Conservation (phyloP, 2,797 vertebrate genomes). For the Florisuga fusca region DNA sequence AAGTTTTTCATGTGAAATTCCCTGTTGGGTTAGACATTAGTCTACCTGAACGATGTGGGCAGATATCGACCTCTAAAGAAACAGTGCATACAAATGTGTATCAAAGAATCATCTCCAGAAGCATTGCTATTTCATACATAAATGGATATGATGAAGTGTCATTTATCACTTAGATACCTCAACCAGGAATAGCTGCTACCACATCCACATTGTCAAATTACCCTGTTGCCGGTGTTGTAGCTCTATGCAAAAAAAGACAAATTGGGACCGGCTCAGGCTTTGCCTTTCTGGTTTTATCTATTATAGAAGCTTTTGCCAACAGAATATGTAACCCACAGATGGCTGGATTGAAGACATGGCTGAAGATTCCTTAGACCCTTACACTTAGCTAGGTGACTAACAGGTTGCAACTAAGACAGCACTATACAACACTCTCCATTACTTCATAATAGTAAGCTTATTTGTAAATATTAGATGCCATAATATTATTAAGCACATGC, state of each 20-base stretch:
- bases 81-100: neutral
- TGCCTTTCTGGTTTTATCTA: neutral
- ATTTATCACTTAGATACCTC: neutral
- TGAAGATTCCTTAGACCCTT: neutral
- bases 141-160: neutral
- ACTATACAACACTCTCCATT: neutral
- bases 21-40: neutral
- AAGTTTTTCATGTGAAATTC: neutral
- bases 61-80: neutral
- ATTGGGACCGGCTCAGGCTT: neutral
- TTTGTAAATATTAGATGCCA: neutral
- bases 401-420: neutral
- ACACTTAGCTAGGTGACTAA: neutral
- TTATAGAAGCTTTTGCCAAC: neutral
- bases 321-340: neutral
- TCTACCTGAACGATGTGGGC: neutral
- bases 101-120: neutral
- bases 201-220: neutral
- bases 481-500: neutral
- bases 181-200: neutral
- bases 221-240: neutral
- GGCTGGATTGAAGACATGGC: neutral
- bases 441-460: neutral
- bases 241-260: neutral
- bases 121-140: accelerated